phyloP scores from a whole-genome alignment of 2,113 vertebrate genomes.

The Semnopithecus entellus region DNA sequence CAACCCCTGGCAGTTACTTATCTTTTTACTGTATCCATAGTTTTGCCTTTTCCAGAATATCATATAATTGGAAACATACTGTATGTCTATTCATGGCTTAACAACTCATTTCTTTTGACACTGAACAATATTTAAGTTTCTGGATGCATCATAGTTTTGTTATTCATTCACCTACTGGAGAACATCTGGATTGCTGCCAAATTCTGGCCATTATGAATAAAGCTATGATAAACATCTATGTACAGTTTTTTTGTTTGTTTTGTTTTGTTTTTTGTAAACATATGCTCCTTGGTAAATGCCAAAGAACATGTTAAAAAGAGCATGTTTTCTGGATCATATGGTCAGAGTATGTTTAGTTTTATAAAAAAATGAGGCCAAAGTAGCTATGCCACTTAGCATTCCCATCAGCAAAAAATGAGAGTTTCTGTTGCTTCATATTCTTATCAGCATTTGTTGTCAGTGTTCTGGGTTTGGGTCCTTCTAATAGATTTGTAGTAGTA shows the following conservation, averaged over 20 bases:
- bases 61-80: background rate
- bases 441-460: background rate
- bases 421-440: background rate
- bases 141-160: background rate
- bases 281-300: background rate
- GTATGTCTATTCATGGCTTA: background rate
- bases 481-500: background rate
- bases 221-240: background rate
- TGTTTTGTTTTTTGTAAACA: background rate
- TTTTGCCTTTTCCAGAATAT: background rate
- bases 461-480: background rate
- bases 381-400: background rate
- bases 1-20: background rate
- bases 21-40: background rate
- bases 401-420: background rate
- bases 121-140: background rate
- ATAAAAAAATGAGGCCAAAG: background rate
- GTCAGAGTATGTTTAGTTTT: background rate
- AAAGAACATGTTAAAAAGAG: background rate
- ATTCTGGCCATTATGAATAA: background rate
- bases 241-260: background rate
- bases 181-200: background rate
- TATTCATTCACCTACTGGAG: background rate
- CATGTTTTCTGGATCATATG: background rate
- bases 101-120: background rate